phyloP scores from a whole-genome alignment of 2,113 vertebrate species.

The Xiphorhynchus elegans region DNA sequence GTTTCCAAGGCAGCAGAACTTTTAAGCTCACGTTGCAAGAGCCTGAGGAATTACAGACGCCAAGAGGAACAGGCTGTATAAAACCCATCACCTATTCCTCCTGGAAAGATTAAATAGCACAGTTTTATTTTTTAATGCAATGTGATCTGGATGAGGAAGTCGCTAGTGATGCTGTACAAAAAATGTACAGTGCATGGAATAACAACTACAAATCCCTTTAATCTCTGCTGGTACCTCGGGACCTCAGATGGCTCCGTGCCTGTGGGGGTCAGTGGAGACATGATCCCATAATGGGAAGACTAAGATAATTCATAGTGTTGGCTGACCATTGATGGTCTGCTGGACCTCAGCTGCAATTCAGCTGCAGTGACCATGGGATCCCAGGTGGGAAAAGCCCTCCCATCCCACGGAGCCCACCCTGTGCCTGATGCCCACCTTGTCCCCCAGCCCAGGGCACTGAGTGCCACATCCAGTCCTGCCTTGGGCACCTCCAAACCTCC shows the following conservation, averaged over 20 bases:
- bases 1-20: slow-evolving; percentile 49
- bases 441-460: not conserved
- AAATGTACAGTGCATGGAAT: not conserved
- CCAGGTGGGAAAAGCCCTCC: not conserved
- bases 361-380: not conserved
- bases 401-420: not conserved
- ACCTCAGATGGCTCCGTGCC: not conserved
- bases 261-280: not conserved
- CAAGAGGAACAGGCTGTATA: not conserved
- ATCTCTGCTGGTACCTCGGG: not conserved
- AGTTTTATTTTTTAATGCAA: not conserved
- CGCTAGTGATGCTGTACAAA: not conserved
- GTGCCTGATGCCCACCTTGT: not conserved
- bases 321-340: not conserved
- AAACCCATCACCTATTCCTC: slow-evolving; percentile 7
- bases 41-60: not conserved
- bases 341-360: not conserved
- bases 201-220: slow-evolving; percentile 27
- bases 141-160: not conserved
- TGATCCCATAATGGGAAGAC: not conserved
- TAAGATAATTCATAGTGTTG: not conserved
- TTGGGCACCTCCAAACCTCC: not conserved
- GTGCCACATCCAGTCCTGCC: not conserved
- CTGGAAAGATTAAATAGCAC: not conserved
- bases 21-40: not conserved